Conservation (phyloP, 2,113 vertebrate species). For the Piaya cayana region DNA sequence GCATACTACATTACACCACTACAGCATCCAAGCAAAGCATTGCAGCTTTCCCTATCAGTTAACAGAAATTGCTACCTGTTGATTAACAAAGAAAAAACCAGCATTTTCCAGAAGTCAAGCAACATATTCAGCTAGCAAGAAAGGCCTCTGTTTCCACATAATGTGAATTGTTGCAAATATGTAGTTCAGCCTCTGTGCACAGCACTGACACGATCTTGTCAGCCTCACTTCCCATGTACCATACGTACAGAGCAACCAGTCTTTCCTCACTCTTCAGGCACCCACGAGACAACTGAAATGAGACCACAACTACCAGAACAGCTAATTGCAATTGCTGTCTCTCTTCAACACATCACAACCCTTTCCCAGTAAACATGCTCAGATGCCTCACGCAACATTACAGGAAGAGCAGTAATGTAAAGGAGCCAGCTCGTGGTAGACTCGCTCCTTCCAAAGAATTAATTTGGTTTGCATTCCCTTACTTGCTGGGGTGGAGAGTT, state of each 20-base stretch:
- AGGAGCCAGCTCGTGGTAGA: background rate
- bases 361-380: background rate
- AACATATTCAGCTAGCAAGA: background rate
- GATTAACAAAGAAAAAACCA: background rate
- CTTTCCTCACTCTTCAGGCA: background rate
- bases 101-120: background rate
- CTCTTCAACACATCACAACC: background rate
- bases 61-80: background rate
- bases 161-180: fast-evolving
- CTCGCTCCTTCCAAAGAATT: background rate
- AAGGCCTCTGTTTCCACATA: background rate
- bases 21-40: background rate
- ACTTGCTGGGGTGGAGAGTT: fast-evolving
- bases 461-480: background rate
- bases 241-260: fast-evolving
- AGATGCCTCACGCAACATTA: background rate
- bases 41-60: background rate
- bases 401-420: background rate
- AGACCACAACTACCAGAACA: background rate
- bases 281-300: fast-evolving
- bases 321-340: fast-evolving
- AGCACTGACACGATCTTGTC: background rate
- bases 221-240: background rate
- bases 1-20: background rate
- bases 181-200: background rate